Percentiles rank a stretch among this genome's conserved stretches.
phyloP scores from a whole-genome alignment of 1,140 invertebrate species.

The Zaprionus davidi region DNA sequence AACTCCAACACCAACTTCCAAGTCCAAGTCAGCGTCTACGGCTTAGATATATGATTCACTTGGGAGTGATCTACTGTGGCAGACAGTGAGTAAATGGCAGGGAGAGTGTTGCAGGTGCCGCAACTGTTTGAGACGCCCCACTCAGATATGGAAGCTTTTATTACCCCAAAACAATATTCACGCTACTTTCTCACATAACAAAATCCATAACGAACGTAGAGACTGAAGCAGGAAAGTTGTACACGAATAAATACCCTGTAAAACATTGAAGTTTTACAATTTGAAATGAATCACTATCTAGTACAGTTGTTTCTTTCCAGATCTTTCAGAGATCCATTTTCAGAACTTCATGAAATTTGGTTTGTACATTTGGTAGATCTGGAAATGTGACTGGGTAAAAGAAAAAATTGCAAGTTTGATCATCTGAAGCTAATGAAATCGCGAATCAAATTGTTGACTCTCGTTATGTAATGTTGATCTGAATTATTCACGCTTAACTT shows the following conservation, averaged over 20 bases:
- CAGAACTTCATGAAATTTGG: no score
- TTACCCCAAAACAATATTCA: conserved; percentile 24
- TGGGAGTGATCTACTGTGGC: conserved; percentile 68
- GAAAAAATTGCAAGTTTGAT: no score
- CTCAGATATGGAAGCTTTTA: conserved; percentile 49
- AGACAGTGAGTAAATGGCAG: conserved; percentile 38
- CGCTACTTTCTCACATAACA: conserved; percentile 60
- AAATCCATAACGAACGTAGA: conserved; percentile 15
- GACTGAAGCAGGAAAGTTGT: not conserved
- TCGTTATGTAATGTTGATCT: no score
- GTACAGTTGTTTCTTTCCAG: no score
- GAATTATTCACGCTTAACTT: no score
- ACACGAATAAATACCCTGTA: conserved; percentile 10
- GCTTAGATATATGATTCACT: conserved; percentile 70
- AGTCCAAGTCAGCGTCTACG: conserved; percentile 27
- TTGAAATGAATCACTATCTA: not conserved
- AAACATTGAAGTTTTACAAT: not conserved
- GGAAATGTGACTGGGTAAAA: not conserved
- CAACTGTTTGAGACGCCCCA: conserved; percentile 37
- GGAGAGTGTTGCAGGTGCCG: conserved; percentile 52
- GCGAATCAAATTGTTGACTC: no score
- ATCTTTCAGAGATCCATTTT: no score
- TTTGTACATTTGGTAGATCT: not conserved
- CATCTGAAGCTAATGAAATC: no score
- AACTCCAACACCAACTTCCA: not conserved